These are phyloP conservation scores for Phyto melanocephala DNA, from an alignment of 2,888 invertebrate species.

Conservation along the genomic window DNA sequence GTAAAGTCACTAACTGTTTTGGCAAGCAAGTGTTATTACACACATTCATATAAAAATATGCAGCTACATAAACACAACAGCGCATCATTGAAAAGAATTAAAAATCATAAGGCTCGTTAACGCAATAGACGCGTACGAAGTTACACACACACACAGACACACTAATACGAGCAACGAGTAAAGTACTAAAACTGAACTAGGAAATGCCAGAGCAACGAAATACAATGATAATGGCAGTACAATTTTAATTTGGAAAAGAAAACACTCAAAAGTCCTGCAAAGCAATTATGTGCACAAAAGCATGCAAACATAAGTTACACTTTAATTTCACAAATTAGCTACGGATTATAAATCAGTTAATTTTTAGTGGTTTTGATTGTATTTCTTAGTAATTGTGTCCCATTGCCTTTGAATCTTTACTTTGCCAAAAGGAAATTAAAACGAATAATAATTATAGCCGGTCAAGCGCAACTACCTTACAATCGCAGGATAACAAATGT, in stretches of 20 bases:
- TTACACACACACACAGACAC: neutral
- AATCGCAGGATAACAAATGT: too few species aligned
- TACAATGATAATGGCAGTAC: too few species aligned
- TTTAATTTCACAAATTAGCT: slow-evolving; percentile 77
- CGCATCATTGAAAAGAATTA: neutral
- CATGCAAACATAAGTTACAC: slow-evolving; percentile 75
- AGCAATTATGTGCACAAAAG: slow-evolving; percentile 48
- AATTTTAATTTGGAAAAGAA: slow-evolving; percentile 28
- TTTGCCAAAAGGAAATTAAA: too few species aligned
- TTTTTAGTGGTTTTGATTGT: too few species aligned
- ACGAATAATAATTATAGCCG: too few species aligned
- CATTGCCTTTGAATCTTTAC: too few species aligned
- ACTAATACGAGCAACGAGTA: neutral
- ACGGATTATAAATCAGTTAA: slow-evolving; percentile 76
- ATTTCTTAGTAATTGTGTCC: too few species aligned
- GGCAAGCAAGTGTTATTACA: neutral
- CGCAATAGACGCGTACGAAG: slow-evolving; percentile 43
- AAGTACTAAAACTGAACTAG: neutral
- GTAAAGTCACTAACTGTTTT: neutral
- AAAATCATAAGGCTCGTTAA: slow-evolving; percentile 47
- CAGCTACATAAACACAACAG: neutral
- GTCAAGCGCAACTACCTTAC: too few species aligned
- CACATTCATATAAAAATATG: neutral
- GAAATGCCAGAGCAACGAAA: neutral
- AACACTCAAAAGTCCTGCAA: neutral